Percentiles rank a stretch among this genome's conserved stretches.
Conservation (phyloP, 2,113 vertebrate genomes). For the Pygoscelis adeliae region DNA sequence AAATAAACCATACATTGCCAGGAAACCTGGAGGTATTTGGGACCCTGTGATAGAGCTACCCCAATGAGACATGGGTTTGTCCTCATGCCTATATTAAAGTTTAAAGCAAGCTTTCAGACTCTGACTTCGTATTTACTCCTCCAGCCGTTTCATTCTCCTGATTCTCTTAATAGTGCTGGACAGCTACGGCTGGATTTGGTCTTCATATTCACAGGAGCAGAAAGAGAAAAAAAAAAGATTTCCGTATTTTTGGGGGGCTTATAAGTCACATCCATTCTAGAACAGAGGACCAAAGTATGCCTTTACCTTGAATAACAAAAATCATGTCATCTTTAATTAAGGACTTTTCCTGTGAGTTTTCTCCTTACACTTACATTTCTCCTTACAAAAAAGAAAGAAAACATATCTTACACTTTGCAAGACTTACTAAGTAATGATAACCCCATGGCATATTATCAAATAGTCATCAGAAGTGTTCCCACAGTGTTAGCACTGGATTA, state of each 20-base stretch:
- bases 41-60: not conserved
- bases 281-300: not conserved
- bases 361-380: not conserved
- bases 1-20: not conserved
- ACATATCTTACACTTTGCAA: not conserved
- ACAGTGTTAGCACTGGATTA: not conserved
- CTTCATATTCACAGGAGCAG: not conserved
- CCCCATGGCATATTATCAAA: not conserved
- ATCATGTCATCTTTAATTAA: not conserved
- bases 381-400: not conserved
- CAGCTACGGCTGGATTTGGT: not conserved
- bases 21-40: not conserved
- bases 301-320: not conserved
- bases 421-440: not conserved
- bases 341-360: not conserved
- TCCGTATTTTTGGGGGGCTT: rapidly evolving
- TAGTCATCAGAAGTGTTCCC: not conserved
- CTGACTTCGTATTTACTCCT: not conserved
- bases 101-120: not conserved
- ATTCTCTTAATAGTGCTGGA: not conserved
- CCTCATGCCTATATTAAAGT: not conserved
- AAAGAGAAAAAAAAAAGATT: not conserved
- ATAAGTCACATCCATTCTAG: not conserved
- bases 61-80: not conserved
- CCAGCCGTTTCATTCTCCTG: not conserved